Base-by-base conservation (phyloP, 2,888 invertebrate species). In the Steinernema hermaphroditum region DNA sequence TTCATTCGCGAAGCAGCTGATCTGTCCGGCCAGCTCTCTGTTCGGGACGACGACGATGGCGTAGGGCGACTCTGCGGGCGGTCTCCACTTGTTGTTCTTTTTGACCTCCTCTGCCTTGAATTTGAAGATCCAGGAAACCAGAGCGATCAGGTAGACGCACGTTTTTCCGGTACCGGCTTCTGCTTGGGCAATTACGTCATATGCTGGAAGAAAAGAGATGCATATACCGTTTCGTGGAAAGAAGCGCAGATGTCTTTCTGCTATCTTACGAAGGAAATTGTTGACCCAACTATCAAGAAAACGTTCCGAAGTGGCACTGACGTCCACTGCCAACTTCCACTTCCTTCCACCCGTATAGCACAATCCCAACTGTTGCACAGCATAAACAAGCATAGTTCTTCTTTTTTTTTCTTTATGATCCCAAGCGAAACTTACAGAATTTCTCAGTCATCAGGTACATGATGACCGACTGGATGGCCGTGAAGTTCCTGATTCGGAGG, bases 1-100 rank as follows among this genome's bases (percentile, higher is more conserved):
- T n/a, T 62, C 62, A 29, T 62, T 62, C 1, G 62, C 62, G 32
- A 29, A 62, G 62, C 62, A 62, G 32, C 62, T 32, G n/a, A 62
- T 62, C 62, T 62, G 62, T 1, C 32, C 62, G 12, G 62, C 62
- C 16, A 62, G 62, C 32, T 62, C 62, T 32, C 62, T 1, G 62
- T 32, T 62, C 27, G 62, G 62, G 2, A 62, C 32, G 34, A 62
- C 16, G 62, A 62, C 27, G 1, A 62, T 6, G 32, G 62, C 62
- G 32, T 62, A 62, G 32, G 62, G 62, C 62, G 62, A 29, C 6
- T 16, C n/a, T 6, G 16, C 1, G 2, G 62, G 62, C 12, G 27
- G 29, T 27, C 6, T 19, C 27, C 16, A 12, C 9, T 14, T 29
- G 32, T 62, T 62, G 27, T 62, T 29, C 62, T 62, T 62, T 12